Percentiles rank a stretch among this genome's conserved stretches.
phyloP scores from a whole-genome alignment of 2,113 vertebrate genomes.

The Gymnogyps californianus region DNA sequence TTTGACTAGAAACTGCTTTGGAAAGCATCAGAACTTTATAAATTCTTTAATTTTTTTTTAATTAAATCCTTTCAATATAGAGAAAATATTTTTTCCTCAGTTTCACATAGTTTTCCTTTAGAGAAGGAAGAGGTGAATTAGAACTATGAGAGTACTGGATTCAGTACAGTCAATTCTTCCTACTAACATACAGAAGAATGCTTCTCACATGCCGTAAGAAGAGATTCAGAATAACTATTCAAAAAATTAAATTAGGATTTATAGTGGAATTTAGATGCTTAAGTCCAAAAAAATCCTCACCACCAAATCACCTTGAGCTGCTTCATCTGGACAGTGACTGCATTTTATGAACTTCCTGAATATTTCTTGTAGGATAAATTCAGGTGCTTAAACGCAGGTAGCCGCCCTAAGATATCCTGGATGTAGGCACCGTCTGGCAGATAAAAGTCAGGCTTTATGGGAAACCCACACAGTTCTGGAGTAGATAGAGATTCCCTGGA shows the following conservation, averaged over 20 bases:
- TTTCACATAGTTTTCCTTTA: not conserved
- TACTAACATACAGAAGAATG: not conserved
- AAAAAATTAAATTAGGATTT: not conserved
- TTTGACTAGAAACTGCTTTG: not conserved
- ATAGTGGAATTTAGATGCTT: not conserved
- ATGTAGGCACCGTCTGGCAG: rapidly evolving
- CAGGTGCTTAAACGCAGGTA: not conserved
- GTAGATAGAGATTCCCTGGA: too few relatives aligned
- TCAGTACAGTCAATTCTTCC: not conserved
- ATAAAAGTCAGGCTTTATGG: not conserved
- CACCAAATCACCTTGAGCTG: not conserved
- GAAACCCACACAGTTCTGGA: not conserved
- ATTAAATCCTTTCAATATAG: not conserved
- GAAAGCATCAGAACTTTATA: not conserved
- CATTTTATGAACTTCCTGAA: not conserved
- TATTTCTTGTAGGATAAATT: not conserved
- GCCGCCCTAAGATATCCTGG: not conserved
- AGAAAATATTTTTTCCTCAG: not conserved
- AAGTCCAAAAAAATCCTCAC: not conserved
- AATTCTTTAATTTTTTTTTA: not conserved
- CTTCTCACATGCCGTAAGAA: not conserved
- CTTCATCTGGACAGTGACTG: not conserved
- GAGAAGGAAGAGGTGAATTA: not conserved
- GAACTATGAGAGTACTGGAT: not conserved
- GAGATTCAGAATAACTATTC: not conserved